phyloP scores from a whole-genome alignment of 2,797 vertebrate genomes.

The Oryzias sinensis region DNA sequence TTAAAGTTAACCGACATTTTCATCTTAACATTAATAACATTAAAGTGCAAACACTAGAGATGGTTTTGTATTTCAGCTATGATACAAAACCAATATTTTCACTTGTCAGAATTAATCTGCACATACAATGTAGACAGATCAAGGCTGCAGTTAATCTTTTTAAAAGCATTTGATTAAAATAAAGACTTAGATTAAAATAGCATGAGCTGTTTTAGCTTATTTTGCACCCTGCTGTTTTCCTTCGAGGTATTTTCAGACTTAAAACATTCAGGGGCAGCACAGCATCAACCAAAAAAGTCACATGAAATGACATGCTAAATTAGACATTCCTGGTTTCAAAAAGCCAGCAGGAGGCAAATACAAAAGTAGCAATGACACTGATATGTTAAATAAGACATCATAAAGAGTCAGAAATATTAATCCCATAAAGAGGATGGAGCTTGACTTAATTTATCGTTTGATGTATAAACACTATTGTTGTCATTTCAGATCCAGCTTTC shows the following conservation, averaged over 20 bases:
- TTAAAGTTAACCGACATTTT: too few relatives aligned
- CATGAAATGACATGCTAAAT: neutral
- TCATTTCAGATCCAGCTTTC: too few relatives aligned
- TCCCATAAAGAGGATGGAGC: conserved; percentile 1
- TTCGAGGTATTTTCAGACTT: neutral
- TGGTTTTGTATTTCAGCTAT: too few relatives aligned
- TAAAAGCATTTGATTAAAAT: too few relatives aligned
- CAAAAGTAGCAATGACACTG: neutral
- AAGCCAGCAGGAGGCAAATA: conserved; percentile 3
- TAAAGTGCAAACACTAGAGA: too few relatives aligned
- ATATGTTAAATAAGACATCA: conserved; percentile 3
- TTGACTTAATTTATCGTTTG: neutral
- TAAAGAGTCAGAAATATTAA: neutral
- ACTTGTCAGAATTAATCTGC: too few relatives aligned
- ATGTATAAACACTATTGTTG: too few relatives aligned
- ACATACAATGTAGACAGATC: too few relatives aligned
- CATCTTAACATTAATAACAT: too few relatives aligned
- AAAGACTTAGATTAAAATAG: too few relatives aligned
- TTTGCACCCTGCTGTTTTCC: neutral
- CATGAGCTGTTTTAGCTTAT: neutral
- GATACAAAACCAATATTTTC: too few relatives aligned
- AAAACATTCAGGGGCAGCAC: neutral
- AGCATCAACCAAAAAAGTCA: conserved; percentile 2
- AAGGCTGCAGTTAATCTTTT: too few relatives aligned
- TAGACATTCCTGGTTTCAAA: neutral